A percentile compares a stretch with the other conserved stretches of the same genome.
These are phyloP conservation scores for Carassius auratus DNA, from an alignment of 2,113 vertebrate genomes.

Conservation along the genomic window DNA sequence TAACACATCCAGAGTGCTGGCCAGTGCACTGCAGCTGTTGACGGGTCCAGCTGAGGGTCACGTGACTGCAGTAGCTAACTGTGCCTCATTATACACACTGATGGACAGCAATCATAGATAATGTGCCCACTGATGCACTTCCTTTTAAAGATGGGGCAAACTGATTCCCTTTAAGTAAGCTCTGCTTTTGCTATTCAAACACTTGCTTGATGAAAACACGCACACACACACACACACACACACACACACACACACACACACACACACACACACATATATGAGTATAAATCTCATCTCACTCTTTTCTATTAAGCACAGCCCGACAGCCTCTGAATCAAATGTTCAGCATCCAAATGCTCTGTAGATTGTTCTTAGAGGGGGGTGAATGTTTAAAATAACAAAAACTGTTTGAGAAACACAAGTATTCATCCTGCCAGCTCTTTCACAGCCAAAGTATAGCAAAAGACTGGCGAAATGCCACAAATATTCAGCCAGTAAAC, in stretches of 20 bases:
- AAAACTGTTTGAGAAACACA: neutral
- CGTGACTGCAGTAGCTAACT: conserved; percentile 7
- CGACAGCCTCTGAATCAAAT: conserved; percentile 58
- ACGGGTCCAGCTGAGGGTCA: neutral
- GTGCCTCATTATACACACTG: too few relatives aligned
- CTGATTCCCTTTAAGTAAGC: conserved; percentile 60
- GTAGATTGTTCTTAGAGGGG: conserved; percentile 59
- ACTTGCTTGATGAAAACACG: conserved; percentile 21
- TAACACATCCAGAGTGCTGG: neutral
- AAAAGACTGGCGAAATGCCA: neutral
- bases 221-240: conserved; percentile 37
- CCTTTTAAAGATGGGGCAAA: conserved; percentile 65
- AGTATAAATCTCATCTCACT: conserved; percentile 27
- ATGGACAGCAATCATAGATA: conserved; percentile 52
- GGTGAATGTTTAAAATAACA: conserved; percentile 54
- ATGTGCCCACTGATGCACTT: conserved; percentile 66
- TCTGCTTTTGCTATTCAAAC: conserved; percentile 49
- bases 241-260: conserved; percentile 37
- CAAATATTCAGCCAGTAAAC: neutral
- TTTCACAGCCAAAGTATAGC: neutral
- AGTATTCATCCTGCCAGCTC: neutral
- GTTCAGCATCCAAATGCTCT: conserved; percentile 62
- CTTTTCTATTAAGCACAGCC: conserved; percentile 50
- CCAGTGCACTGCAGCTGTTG: neutral
- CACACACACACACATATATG: conserved; percentile 24